A percentile compares a stretch with the other conserved stretches of the same genome.
These are phyloP conservation scores for Cerastis leucographa DNA, from an alignment of 2,888 invertebrate species.

Conservation along the genomic window DNA sequence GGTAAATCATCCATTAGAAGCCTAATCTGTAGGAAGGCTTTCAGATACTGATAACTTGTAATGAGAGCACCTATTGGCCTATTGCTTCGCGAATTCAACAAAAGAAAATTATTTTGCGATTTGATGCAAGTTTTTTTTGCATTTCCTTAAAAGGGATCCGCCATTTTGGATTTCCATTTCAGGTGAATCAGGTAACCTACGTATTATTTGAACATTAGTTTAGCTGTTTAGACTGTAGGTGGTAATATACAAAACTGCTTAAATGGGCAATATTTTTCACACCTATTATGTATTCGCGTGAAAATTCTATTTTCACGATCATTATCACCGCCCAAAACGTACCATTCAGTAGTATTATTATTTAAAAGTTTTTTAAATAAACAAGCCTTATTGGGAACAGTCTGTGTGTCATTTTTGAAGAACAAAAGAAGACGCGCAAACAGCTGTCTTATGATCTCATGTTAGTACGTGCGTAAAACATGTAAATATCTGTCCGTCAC, in stretches of 20 bases:
- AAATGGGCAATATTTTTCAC: conserved; percentile 30
- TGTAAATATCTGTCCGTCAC: conserved; percentile 26
- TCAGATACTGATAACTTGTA: background rate
- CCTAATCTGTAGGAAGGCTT: background rate
- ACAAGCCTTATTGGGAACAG: conserved; percentile 18
- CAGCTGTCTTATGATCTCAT: conserved; percentile 34
- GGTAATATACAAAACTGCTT: conserved; percentile 36
- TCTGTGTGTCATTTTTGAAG: background rate
- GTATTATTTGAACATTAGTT: conserved; percentile 34
- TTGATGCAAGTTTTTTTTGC: conserved; percentile 5
- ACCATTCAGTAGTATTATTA: conserved; percentile 11
- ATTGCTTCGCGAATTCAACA: background rate
- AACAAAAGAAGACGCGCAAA: conserved; percentile 34
- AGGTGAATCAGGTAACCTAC: background rate
- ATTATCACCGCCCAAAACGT: conserved; percentile 34
- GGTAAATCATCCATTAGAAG: background rate
- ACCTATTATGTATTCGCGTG: conserved; percentile 27
- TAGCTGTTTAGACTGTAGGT: conserved; percentile 35
- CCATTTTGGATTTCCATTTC: conserved; percentile 36
- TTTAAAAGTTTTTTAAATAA: conserved; percentile 17
- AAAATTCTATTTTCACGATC: conserved; percentile 29
- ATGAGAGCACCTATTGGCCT: background rate
- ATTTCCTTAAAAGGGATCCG: background rate
- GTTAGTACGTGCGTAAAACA: conserved; percentile 22
- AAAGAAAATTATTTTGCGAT: background rate